A percentile compares a stretch with the other conserved stretches of the same genome.
phyloP scores from a whole-genome alignment of 1,140 invertebrate genomes.

The Meloidogyne floridensis region DNA sequence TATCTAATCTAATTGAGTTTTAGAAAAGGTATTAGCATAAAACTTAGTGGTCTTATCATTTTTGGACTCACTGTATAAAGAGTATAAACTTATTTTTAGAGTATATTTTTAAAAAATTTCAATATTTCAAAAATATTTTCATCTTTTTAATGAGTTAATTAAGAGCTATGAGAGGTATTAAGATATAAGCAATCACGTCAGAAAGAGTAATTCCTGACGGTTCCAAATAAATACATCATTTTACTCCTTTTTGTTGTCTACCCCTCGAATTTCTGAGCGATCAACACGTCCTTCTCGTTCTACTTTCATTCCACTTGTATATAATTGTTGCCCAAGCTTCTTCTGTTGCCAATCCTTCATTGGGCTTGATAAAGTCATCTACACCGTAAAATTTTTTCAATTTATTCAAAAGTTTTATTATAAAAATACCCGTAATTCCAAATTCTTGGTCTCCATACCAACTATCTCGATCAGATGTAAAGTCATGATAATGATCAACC shows the following conservation, averaged over 20 bases:
- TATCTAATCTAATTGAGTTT: too few relatives aligned
- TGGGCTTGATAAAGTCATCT: neutral
- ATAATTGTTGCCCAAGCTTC: neutral
- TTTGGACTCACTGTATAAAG: too few relatives aligned
- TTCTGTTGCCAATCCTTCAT: neutral
- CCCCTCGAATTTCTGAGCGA: neutral
- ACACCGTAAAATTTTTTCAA: neutral
- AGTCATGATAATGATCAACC: neutral
- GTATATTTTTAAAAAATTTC: too few relatives aligned
- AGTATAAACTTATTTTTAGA: too few relatives aligned
- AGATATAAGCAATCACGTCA: neutral
- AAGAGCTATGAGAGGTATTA: neutral
- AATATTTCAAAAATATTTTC: neutral
- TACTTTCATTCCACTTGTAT: neutral
- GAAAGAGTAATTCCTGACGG: neutral
- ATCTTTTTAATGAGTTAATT: neutral
- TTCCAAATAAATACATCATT: neutral
- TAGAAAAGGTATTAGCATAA: too few relatives aligned
- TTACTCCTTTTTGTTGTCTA: neutral
- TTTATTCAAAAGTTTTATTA: too few relatives aligned
- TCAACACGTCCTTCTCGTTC: neutral
- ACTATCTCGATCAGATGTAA: neutral
- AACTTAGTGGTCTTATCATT: too few relatives aligned
- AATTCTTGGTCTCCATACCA: neutral
- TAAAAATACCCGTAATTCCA: neutral